Evolutionary conservation across 2,113 vertebrate species (phyloP), one percentile per base, ranked within the genome.

Genomic region (Sinosuthora webbiana): DNA sequence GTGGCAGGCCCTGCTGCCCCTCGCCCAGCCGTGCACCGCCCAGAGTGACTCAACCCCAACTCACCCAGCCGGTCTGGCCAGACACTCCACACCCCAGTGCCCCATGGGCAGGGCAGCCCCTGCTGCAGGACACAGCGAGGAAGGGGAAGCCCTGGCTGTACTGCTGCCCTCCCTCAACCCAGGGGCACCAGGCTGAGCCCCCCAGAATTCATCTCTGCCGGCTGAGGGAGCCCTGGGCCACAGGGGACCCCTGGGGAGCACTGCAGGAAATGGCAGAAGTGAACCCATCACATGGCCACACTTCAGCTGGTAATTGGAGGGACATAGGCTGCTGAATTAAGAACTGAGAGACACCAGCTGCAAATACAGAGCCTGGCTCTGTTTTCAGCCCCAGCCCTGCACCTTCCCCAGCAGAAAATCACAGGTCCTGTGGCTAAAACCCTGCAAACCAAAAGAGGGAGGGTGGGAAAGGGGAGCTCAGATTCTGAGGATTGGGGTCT

Each of bases 31-130:
- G 39, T 17, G 68, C 78, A 62, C 84, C 17, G 1, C 84, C 84
- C 75, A 50, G 39, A 11, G 24, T 95, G 94, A 97, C 94, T 97
- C 97, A 97, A 53, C 63, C 47, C 44, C 21, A 7, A 89, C 94
- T 97, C 84, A 63, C 91, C 79, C 64, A 90, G 93, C 97, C 94
- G 92, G 98, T 97, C 95, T n/a, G 18, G 94, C 92, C 78, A 57
- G 64, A 30, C 39, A 33, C n/a, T 92, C 93, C 96, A 89, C 96
- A 60, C 93, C 94, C 52, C 49, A 41, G 60, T 24, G 24, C 39
- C 42, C 65, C n/a, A 7, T 18, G 35, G 62, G 39, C 25, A 3
- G 5, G 62, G 64, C 47, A 31, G 44, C 10, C 23, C 20, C 47
- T 15, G 24, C 69, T 15, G 12, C 11, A 30, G 19, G 37, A 19